Evolutionary conservation across 2,113 vertebrate genomes (phyloP).

Genomic region (Sakesphorus luctuosus): DNA sequence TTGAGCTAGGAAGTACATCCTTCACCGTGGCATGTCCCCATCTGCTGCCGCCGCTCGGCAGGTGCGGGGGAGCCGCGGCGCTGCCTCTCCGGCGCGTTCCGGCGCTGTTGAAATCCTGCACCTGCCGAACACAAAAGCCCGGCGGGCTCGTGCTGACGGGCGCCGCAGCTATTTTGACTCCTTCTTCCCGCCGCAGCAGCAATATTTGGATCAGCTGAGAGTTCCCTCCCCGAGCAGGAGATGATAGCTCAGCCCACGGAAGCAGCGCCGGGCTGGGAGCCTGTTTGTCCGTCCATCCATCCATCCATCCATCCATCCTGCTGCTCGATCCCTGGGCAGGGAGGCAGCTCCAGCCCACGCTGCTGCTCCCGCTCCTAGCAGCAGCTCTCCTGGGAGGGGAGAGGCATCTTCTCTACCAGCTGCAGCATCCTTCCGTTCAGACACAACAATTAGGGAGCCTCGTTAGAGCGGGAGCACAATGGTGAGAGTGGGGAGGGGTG

Average conservation of each 20-base stretch:
- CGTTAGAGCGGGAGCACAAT: background rate
- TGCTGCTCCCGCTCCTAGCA: background rate
- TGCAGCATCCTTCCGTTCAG: background rate
- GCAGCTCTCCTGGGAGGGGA: background rate
- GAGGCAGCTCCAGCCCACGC: background rate
- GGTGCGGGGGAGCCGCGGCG: background rate
- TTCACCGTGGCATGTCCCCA: rapidly evolving
- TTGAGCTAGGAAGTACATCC: background rate
- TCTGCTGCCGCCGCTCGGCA: background rate
- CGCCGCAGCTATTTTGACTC: slow-evolving; percentile 60
- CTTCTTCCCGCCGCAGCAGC: background rate
- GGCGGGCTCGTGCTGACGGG: background rate
- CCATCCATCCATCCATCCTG: background rate
- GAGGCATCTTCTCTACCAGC: background rate
- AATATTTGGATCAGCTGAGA: slow-evolving; percentile 42
- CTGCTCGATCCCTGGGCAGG: background rate
- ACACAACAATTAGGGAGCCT: slow-evolving; percentile 29
- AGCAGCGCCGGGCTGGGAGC: background rate
- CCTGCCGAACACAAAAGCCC: slow-evolving; percentile 21
- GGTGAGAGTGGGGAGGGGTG: background rate
- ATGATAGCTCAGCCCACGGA: background rate
- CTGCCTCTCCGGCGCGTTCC: background rate
- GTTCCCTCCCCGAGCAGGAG: background rate
- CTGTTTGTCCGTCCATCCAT: background rate
- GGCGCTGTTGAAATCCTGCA: slow-evolving; percentile 13